Base-by-base conservation (phyloP, 1,140 invertebrate genomes). In the Physella acuta region DNA sequence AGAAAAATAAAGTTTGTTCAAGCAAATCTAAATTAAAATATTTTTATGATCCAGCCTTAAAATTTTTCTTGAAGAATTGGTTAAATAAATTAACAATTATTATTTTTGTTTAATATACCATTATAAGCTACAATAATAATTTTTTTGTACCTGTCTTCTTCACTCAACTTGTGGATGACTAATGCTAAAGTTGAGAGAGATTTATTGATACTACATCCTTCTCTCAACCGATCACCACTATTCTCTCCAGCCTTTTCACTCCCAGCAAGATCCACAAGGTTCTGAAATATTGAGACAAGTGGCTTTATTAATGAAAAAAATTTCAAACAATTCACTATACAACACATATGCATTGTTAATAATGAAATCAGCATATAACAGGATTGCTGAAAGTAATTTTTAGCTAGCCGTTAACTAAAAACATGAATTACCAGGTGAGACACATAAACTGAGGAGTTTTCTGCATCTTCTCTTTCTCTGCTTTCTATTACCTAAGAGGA, bases 231-330 rank as follows among this genome's bases (percentile, higher is more conserved):
- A 31, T 89, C 88, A n/a, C 88, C 89, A 33, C 84, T 85, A 65
- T 88, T 88, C 55, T 86, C 85, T 33, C 85, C 84, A 51, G 88
- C 87, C 49, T 88, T 82, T 77, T 90, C 88, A 75, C 88, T 88
- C 77, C 89, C 89, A 53, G 89, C 89, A 70, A 90, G 80, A 79
- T 90, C 89, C 20, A 90, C 88, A 66, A 90, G 81, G 75, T 89
- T 88, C 76, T 68, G 66, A n/a, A n/a, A n/a, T n/a, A n/a, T n/a
- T n/a, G n/a, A n/a, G n/a, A n/a, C n/a, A n/a, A n/a, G n/a, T n/a
- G n/a, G n/a, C n/a, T n/a, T n/a, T n/a, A n/a, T n/a, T n/a, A n/a
- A n/a, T n/a, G n/a, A n/a, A n/a, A n/a, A n/a, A n/a, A n/a, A n/a
- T n/a, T n/a, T n/a, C n/a, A n/a, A n/a, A n/a, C n/a, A n/a, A n/a